These are phyloP conservation scores for Ptilorrhoa leucosticta DNA, from an alignment of 2,113 vertebrate species.

Conservation along the genomic window DNA sequence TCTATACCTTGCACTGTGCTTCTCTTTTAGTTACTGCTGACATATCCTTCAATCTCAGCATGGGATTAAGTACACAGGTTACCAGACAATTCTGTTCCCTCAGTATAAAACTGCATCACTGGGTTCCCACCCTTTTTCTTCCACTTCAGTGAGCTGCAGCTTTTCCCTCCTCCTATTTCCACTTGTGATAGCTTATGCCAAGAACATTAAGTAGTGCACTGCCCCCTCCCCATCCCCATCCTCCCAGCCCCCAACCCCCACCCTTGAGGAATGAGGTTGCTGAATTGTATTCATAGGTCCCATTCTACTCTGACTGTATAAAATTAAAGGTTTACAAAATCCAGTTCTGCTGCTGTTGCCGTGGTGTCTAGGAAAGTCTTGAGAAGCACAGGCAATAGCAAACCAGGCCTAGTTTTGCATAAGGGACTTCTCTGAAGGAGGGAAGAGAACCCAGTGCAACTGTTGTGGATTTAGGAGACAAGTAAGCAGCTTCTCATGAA, in stretches of 20 bases:
- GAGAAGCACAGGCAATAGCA: background rate
- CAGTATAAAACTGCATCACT: background rate
- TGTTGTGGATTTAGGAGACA: background rate
- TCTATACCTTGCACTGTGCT: background rate
- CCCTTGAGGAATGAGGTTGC: background rate
- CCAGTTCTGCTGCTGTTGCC: background rate
- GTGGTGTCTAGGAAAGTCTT: background rate
- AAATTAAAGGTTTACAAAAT: background rate
- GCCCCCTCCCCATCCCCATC: background rate
- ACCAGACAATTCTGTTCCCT: background rate
- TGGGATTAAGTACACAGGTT: constrained; percentile 5
- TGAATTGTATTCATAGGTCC: background rate
- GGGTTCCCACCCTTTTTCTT: background rate
- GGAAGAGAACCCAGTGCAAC: background rate
- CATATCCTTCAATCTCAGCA: background rate
- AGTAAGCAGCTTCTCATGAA: background rate
- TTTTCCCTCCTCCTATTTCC: background rate
- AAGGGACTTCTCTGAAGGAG: background rate
- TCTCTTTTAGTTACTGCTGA: background rate
- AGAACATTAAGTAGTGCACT: background rate
- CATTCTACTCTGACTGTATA: background rate
- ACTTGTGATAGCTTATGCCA: background rate
- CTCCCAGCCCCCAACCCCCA: background rate
- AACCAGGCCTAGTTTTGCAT: background rate
- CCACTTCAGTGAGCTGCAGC: background rate